Evolutionary conservation across 1,140 invertebrate species (phyloP).

Genomic region (Piezodorus guildinii): DNA sequence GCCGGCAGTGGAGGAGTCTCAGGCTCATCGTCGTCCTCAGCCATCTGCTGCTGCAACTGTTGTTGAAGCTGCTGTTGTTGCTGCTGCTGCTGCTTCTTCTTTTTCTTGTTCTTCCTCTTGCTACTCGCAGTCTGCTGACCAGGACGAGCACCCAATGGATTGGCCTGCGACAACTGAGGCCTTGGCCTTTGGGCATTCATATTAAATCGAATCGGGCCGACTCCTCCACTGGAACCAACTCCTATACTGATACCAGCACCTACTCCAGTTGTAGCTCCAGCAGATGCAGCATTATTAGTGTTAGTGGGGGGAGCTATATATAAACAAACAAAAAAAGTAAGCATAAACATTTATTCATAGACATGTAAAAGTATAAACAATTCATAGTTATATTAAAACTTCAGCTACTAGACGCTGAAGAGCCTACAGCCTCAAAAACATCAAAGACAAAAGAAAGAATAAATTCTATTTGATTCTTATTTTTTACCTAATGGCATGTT

Average conservation of each 20-base stretch:
- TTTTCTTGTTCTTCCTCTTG: not conserved
- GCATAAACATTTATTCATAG: too few relatives aligned
- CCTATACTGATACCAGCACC: not conserved
- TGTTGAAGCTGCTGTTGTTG: not conserved
- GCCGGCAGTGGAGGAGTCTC: constrained; percentile 20
- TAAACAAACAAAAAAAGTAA: too few relatives aligned
- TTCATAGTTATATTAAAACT: too few relatives aligned
- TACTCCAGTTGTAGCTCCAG: not conserved
- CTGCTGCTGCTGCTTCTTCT: constrained; percentile 8
- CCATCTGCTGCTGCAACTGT: not conserved
- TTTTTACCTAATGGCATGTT: too few relatives aligned
- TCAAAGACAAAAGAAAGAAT: too few relatives aligned
- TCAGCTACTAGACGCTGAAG: too few relatives aligned
- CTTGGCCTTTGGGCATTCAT: constrained; percentile 1
- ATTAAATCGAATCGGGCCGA: constrained; percentile 6
- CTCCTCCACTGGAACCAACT: too few relatives aligned
- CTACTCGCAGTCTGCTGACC: not conserved
- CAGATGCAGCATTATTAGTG: too few relatives aligned
- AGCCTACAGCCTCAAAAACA: too few relatives aligned
- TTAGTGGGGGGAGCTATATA: too few relatives aligned
- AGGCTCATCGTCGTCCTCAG: constrained; percentile 1
- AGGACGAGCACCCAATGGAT: not conserved
- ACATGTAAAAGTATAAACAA: too few relatives aligned
- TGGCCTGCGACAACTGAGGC: not conserved
- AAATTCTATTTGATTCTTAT: too few relatives aligned